Percentiles rank a stretch among this genome's conserved stretches.
Evolutionary conservation across 2,888 invertebrate species (phyloP).

Genomic region (Belgica antarctica): DNA sequence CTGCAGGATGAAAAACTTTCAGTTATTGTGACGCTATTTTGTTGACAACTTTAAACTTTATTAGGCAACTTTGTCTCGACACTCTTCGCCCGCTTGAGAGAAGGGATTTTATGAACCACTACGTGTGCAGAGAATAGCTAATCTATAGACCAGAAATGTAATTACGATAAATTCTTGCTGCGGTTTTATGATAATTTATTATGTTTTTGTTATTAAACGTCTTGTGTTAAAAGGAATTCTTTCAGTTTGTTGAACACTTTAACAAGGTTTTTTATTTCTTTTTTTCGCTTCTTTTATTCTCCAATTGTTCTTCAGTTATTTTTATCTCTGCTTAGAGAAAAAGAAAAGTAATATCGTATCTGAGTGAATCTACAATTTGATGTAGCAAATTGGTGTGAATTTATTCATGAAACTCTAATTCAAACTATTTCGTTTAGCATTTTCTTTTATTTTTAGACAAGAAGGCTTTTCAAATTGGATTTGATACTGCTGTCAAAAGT

Average conservation of each 20-base stretch:
- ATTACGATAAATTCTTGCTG: slow-evolving; percentile 42
- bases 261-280: slow-evolving; percentile 19
- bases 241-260: slow-evolving; percentile 36
- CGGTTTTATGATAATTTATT: slow-evolving; percentile 43
- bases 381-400: slow-evolving; percentile 42
- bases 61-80: background rate
- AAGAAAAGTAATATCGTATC: background rate
- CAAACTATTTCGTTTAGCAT: background rate
- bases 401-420: slow-evolving; percentile 42
- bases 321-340: background rate
- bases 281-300: background rate
- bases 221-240: slow-evolving; percentile 29
- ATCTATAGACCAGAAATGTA: slow-evolving; percentile 24
- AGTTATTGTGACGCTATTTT: background rate
- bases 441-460: too few relatives aligned
- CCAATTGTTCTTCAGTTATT: background rate
- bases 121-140: background rate
- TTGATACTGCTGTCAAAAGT: too few relatives aligned
- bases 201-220: slow-evolving; percentile 44
- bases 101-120: background rate
- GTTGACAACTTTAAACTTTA: slow-evolving; percentile 20
- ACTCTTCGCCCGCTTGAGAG: background rate
- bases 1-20: background rate
- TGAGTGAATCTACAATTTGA: slow-evolving; percentile 4
- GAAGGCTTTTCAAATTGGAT: too few relatives aligned